Base-by-base conservation (phyloP, 2,888 invertebrate genomes). In the Tanypteryx hageni region DNA sequence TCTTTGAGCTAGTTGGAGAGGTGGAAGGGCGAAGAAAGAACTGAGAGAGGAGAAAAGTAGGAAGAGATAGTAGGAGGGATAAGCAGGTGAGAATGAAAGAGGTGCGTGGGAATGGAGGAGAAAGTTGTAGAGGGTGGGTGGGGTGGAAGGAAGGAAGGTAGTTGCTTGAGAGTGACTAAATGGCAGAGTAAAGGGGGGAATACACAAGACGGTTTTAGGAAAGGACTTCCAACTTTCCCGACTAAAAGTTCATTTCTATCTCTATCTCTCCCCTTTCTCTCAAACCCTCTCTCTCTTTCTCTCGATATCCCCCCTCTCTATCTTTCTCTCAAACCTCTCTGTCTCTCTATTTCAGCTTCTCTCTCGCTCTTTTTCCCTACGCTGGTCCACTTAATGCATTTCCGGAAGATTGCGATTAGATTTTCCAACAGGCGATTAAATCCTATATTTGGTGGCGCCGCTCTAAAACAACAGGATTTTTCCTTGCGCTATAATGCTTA, bases 161-260 rank as follows among this genome's bases (percentile, higher is more conserved):
- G 22, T 76, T 76, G 22, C 76, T 76, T 76, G 27, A 76, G 76
- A 76, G 76, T 76, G 76, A 76, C 76, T 76, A 76, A 76, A 76
- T 76, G 76, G 76, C 76, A 76, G 76, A 27, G 76, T 76, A 27
- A 76, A 22, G 27, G 22, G 44, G 44, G 44, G 44, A 44, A 22
- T 76, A 76, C 76, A 76, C 76, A 76, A 76, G 76, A 76, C 76
- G 76, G 76, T 76, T 76, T 76, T 76, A 16, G 64, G 64, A 64
- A 64, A 76, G 76, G 76, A 76, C 76, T 76, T 76, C 76, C 76
- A 76, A 76, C 76, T 76, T 76, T 76, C 76, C 27, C 27, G 44
- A 44, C 44, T 44, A 44, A 44, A 44, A 44, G 44, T 44, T 44
- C 44, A 44, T 44, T 44, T 27, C 76, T 68, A 0, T 64, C n/a